Base-by-base conservation (phyloP, 1,140 invertebrate species). In the Bombyx mandarina region DNA sequence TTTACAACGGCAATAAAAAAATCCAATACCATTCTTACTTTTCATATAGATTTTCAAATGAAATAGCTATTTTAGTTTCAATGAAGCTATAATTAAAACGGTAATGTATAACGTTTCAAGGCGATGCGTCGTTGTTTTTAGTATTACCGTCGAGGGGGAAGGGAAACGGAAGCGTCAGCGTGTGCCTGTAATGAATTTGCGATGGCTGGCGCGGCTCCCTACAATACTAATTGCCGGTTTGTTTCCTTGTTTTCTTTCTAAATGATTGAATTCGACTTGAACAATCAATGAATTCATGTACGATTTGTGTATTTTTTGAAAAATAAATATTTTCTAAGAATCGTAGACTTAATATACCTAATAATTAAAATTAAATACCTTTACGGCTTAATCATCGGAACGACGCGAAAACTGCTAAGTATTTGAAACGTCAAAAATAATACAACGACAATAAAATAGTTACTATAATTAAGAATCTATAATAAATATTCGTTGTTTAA, bases 101-200 rank as follows among this genome's bases (percentile, higher is more conserved):
- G 71, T 65, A 72, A 69, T 79, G 75, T 58, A 72, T 42, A 44
- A 5, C 6, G 43, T 49, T 57, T 6, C 5, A 43, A 49, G 0
- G 4, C 6, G 8, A 9, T 35, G 26, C 26, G 26, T 35, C 26
- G 26, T 51, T 51, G 18, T 26, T 42, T 51, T 8, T 5, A 51
- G 7, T 35, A 51, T 18, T 4, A 35, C 26, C n/a, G 10, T 35
- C 26, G 7, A 35, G 10, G 3, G n/a, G 50, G 69, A 58, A 62
- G 73, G 79, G 79, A 83, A 84, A 75, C 83, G 81, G 80, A 84
- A 86, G 81, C 79, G 71, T 72, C 71, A 75, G 74, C 64, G 78
- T 81, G 73, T 77, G 73, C 66, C 71, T 64, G 76, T 86, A 86
- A 84, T 86, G 80, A 86, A 86, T 84, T 84, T 75, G 81, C 83